A percentile compares a stretch with the other conserved stretches of the same genome.
Evolutionary conservation across 2,888 invertebrate species (phyloP).

Genomic region (Tenodera sinensis): DNA sequence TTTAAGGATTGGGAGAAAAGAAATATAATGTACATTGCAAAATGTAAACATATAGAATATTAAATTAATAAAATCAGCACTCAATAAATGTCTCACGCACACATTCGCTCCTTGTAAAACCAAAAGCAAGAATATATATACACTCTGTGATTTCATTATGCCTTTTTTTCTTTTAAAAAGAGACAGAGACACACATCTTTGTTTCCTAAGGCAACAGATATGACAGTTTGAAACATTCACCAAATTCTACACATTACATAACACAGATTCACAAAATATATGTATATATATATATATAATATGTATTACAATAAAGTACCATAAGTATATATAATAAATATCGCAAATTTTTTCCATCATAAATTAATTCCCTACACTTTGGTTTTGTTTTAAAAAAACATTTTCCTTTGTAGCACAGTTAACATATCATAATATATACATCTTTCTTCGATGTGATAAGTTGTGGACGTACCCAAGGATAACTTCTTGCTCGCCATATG

Average conservation of each 20-base stretch:
- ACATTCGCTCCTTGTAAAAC: background rate
- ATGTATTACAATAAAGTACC: constrained; percentile 1
- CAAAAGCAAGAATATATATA: background rate
- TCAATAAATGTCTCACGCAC: background rate
- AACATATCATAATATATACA: background rate
- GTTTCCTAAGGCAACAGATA: constrained; percentile 13
- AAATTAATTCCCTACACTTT: constrained; percentile 1
- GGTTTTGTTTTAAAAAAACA: background rate
- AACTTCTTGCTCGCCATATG: background rate
- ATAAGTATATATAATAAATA: constrained; percentile 10
- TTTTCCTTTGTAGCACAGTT: background rate
- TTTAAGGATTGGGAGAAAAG: background rate
- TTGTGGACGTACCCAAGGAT: constrained; percentile 5
- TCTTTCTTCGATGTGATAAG: constrained; percentile 5
- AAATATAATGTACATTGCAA: background rate
- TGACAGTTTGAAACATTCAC: background rate
- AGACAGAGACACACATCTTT: background rate
- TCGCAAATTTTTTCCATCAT: background rate
- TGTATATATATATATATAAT: constrained; percentile 6
- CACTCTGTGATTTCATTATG: background rate
- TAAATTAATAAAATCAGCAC: background rate
- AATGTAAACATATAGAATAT: background rate
- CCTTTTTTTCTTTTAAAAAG: background rate
- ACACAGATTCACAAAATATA: constrained; percentile 14
- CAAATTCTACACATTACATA: background rate